Evolutionary conservation across 2,797 vertebrate species (phyloP).

Genomic region (Paratrypauchen microcephalus): DNA sequence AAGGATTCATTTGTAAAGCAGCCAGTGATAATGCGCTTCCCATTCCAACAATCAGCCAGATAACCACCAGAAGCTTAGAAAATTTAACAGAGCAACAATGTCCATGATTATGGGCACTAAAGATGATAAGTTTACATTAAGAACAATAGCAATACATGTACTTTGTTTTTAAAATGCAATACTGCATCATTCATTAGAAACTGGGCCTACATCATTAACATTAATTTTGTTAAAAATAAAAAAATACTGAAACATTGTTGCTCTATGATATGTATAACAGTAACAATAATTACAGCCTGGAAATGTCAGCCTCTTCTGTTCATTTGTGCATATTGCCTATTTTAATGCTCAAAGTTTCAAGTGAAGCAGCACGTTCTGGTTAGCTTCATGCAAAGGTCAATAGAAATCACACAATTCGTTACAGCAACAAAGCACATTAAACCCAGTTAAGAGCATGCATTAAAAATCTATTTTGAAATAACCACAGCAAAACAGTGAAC

Average conservation of each 20-base stretch:
- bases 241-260: conserved; percentile 39
- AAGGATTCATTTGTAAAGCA: conserved; percentile 12
- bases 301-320: conserved; percentile 9
- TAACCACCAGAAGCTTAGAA: conserved; percentile 9
- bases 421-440: conserved; percentile 29
- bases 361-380: conserved; percentile 44
- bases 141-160: not conserved
- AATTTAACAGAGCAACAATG: conserved; percentile 33
- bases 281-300: not conserved
- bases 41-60: conserved; percentile 19
- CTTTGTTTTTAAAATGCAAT: not conserved
- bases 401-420: conserved; percentile 11
- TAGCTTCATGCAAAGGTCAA: conserved; percentile 12
- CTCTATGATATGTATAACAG: conserved; percentile 15
- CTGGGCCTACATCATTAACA: not conserved
- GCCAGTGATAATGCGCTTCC: conserved; percentile 19
- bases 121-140: not conserved
- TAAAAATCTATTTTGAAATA: conserved; percentile 22
- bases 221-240: not conserved
- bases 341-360: conserved; percentile 6
- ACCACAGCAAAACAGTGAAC: conserved; percentile 25
- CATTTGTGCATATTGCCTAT: not conserved
- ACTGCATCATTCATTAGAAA: not conserved
- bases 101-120: conserved; percentile 10
- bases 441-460: conserved; percentile 34